These are phyloP conservation scores for Neoaliturus tenellus DNA, from an alignment of 2,888 invertebrate species.

Conservation along the genomic window DNA sequence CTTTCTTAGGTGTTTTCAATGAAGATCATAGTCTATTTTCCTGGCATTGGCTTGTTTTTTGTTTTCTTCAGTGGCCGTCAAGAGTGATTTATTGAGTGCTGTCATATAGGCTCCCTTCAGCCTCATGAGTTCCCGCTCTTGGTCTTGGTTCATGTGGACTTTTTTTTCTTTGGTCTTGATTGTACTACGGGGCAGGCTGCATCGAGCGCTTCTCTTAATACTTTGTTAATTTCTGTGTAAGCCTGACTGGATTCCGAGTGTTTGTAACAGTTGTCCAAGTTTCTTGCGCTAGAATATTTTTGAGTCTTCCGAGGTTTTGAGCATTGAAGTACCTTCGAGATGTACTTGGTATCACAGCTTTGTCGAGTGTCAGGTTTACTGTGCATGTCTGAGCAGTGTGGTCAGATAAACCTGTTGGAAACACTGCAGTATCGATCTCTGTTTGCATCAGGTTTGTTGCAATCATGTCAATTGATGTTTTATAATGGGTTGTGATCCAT, in stretches of 20 bases:
- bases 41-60: background rate
- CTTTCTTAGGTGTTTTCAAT: slow-evolving; percentile 20
- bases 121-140: slow-evolving; percentile 23
- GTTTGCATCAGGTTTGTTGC: slow-evolving; percentile 31
- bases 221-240: slow-evolving; percentile 12
- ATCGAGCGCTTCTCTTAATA: background rate
- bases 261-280: slow-evolving; percentile 9
- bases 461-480: slow-evolving; percentile 46
- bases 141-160: background rate
- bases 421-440: background rate
- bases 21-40: slow-evolving; percentile 25
- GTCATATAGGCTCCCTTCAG: slow-evolving; percentile 20
- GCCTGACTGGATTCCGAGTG: slow-evolving; percentile 24
- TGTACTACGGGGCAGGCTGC: slow-evolving; percentile 23
- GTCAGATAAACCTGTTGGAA: slow-evolving; percentile 10
- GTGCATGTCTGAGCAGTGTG: slow-evolving; percentile 27
- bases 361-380: slow-evolving; percentile 3
- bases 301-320: slow-evolving; percentile 14
- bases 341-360: slow-evolving; percentile 20
- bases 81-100: slow-evolving; percentile 28
- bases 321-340: slow-evolving; percentile 39
- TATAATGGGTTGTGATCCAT: background rate
- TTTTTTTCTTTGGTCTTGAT: slow-evolving; percentile 36
- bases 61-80: slow-evolving; percentile 17
- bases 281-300: slow-evolving; percentile 32